These are phyloP conservation scores for Lepidochrysops patricia DNA, from an alignment of 2,888 invertebrate species.

Conservation along the genomic window DNA sequence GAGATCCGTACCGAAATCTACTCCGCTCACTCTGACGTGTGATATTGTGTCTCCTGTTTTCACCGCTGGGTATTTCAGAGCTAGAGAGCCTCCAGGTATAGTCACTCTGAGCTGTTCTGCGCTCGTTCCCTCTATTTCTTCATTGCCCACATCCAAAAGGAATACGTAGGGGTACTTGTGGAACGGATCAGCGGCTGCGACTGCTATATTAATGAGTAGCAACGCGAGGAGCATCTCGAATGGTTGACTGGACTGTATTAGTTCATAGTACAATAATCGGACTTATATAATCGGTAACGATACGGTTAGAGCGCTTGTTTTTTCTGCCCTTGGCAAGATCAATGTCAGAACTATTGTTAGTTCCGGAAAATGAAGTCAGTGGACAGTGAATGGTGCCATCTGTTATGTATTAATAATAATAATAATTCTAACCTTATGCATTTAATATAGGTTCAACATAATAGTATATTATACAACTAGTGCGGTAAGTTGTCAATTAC, in stretches of 20 bases:
- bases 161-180: slow-evolving; percentile 63
- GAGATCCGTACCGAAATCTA: slow-evolving; percentile 59
- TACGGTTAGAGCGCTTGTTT: slow-evolving; percentile 56
- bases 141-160: slow-evolving; percentile 62
- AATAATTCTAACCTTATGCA: too few relatives aligned
- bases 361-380: not conserved
- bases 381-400: not conserved
- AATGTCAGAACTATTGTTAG: slow-evolving; percentile 38
- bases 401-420: not conserved
- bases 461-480: too few relatives aligned
- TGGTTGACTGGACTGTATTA: slow-evolving; percentile 36
- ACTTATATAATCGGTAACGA: slow-evolving; percentile 54
- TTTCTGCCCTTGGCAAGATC: slow-evolving; percentile 54
- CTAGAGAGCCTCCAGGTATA: slow-evolving; percentile 58
- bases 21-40: slow-evolving; percentile 59
- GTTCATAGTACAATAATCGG: slow-evolving; percentile 49
- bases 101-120: slow-evolving; percentile 58
- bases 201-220: slow-evolving; percentile 33
- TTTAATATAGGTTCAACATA: too few relatives aligned
- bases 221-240: slow-evolving; percentile 48
- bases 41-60: slow-evolving; percentile 51
- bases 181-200: slow-evolving; percentile 44
- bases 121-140: slow-evolving; percentile 54
- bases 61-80: slow-evolving; percentile 55
- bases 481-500: too few relatives aligned